A percentile compares a stretch with the other conserved stretches of the same genome.
Evolutionary conservation across 2,888 invertebrate genomes (phyloP).

Genomic region (Oscheius sp.): DNA sequence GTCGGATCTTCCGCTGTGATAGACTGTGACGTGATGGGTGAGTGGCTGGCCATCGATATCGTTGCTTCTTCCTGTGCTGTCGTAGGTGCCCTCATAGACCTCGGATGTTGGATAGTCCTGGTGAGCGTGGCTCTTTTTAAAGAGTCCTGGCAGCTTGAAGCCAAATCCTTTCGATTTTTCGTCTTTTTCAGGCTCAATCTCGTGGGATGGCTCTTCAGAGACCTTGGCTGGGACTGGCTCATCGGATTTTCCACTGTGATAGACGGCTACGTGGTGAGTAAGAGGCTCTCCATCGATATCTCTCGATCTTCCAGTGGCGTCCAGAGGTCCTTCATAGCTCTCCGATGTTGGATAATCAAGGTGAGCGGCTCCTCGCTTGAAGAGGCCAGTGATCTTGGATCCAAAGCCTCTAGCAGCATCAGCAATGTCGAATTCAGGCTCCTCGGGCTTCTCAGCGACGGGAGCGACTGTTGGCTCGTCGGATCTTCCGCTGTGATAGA

Average conservation of each 20-base stretch:
- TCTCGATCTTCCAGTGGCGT: constrained; percentile 24
- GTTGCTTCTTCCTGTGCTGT: constrained; percentile 32
- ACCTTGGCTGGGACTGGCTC: neutral
- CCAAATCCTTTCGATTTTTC: constrained; percentile 20
- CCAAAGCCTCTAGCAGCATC: constrained; percentile 11
- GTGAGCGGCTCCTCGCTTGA: constrained; percentile 46
- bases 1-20: constrained; percentile 35
- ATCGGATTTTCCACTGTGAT: constrained; percentile 35
- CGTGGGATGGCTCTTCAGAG: constrained; percentile 4
- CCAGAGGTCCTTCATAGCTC: constrained; percentile 39
- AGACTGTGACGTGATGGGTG: constrained; percentile 32
- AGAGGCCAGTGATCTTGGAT: constrained; percentile 45
- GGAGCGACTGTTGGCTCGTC: constrained; percentile 4
- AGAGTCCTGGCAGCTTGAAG: constrained; percentile 35
- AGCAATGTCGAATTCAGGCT: constrained; percentile 25
- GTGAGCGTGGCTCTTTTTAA: constrained; percentile 42
- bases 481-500: constrained; percentile 22
- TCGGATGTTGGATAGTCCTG: constrained; percentile 43
- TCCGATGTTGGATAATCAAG: constrained; percentile 50
- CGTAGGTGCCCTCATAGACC: constrained; percentile 43
- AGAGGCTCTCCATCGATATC: constrained; percentile 36
- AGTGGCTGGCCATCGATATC: constrained; percentile 44
- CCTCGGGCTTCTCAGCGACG: constrained; percentile 16
- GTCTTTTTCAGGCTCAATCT: neutral
- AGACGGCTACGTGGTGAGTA: constrained; percentile 34